Evolutionary conservation across 2,888 invertebrate genomes (phyloP), one percentile per base, ranked within the genome.

Genomic region (Mythimna pallens): DNA sequence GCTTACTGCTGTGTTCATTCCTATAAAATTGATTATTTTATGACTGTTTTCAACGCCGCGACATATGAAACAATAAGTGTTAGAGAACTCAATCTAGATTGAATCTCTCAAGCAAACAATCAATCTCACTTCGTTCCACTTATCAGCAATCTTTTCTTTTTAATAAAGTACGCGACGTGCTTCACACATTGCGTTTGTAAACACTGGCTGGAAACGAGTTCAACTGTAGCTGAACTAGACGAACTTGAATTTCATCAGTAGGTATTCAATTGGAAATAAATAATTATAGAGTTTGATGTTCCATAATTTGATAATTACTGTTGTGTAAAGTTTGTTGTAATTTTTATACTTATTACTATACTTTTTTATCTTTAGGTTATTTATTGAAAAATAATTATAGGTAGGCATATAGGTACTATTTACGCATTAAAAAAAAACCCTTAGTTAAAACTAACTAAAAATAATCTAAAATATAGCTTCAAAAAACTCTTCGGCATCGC

Each of bases 101-200:
- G 79, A 83, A 70, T 83, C 70, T 83, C 67, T 80, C 73, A 55
- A 74, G 75, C 80, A 82, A 65, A 79, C 83, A 81, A 83, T 81
- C 83, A 70, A 83, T 81, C 83, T 80, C 58, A 82, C 65, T 73
- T 70, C 70, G 82, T 82, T 84, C 76, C 80, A 78, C 66, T 84
- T 85, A 85, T 85, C 84, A 76, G 80, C 83, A 70, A 78, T 86
- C 70, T 58, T 72, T 79, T 79, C 69, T 79, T 79, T 82, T 73
- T 58, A 78, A 59, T 73, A 82, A 47, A 74, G 76, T 47, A 61
- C 68, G 70, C 68, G 63, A 65, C 62, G 77, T 76, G 59, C 76
- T 50, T 57, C 55, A 64, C 58, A 64, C 61, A 34, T 57, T 54
- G 66, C 25, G n/a, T 55, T 78, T 57, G 40, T 10, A 65, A 76